A percentile compares a stretch with the other conserved stretches of the same genome.
These are phyloP conservation scores for Tachina grossa DNA, from an alignment of 2,888 invertebrate species.

Conservation along the genomic window DNA sequence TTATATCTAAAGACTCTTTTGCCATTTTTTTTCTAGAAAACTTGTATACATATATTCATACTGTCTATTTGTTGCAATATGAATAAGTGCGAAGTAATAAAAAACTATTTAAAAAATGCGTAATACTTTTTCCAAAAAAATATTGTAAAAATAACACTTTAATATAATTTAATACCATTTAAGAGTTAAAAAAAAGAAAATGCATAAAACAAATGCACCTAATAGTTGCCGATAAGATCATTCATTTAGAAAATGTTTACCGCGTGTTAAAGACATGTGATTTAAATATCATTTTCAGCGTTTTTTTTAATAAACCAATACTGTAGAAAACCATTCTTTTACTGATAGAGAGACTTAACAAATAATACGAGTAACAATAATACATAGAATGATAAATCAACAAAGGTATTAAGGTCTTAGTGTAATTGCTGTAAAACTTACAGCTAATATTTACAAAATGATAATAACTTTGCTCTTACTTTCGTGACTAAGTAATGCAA, in stretches of 20 bases:
- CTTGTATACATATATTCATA: no score
- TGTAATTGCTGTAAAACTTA: conserved; percentile 6
- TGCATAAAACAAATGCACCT: neutral
- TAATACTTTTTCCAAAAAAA: conserved; percentile 45
- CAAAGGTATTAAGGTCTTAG: neutral
- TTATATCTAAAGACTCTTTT: conserved; percentile 18
- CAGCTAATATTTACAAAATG: conserved; percentile 50
- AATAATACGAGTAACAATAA: conserved; percentile 7
- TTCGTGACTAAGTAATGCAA: neutral
- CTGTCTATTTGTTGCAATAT: neutral
- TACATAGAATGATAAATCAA: conserved; percentile 1
- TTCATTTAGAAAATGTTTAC: conserved; percentile 49
- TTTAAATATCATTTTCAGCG: conserved; percentile 3
- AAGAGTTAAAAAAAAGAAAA: conserved; percentile 32
- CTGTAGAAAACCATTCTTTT: conserved; percentile 8
- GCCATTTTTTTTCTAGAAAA: conserved; percentile 20
- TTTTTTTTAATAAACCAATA: conserved; percentile 10
- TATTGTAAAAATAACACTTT: conserved; percentile 4
- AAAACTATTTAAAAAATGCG: conserved; percentile 12
- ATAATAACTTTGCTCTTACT: conserved; percentile 16
- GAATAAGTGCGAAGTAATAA: neutral
- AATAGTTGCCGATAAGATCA: conserved; percentile 42
- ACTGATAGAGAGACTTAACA: conserved; percentile 3
- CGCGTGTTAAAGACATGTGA: conserved; percentile 61
- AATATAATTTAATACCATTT: conserved; percentile 22